Evolutionary conservation across 2,888 invertebrate species (phyloP).

Genomic region (Axea sp.): DNA sequence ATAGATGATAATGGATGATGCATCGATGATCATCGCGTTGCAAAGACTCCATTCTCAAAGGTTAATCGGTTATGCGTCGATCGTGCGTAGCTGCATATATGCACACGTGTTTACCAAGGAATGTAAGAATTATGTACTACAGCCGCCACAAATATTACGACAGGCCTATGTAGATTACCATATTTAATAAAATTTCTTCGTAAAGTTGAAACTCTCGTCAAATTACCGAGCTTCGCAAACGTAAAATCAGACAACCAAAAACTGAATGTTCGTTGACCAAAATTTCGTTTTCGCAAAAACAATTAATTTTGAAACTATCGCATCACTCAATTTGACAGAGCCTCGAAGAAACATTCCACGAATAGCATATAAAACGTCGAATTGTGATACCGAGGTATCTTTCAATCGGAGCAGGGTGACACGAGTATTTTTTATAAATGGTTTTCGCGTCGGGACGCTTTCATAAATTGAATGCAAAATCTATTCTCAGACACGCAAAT

Average conservation of each 20-base stretch:
- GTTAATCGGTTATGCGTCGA: slow-evolving; percentile 40
- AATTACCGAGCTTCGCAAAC: too few relatives aligned
- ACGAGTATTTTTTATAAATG: slow-evolving; percentile 9
- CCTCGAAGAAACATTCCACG: too few relatives aligned
- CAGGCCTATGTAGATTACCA: neutral
- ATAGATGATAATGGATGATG: slow-evolving; percentile 3
- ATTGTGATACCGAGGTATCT: neutral
- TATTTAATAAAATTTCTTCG: neutral
- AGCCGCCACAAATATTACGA: slow-evolving; percentile 19
- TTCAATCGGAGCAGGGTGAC: neutral
- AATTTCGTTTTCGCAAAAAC: too few relatives aligned
- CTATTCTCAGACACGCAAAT: slow-evolving; percentile 57
- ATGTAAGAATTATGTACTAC: slow-evolving; percentile 38
- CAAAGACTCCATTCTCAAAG: slow-evolving; percentile 37
- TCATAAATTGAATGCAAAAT: slow-evolving; percentile 54
- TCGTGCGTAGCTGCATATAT: slow-evolving; percentile 13
- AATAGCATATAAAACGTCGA: neutral
- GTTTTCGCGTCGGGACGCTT: slow-evolving; percentile 26
- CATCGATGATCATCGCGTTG: slow-evolving; percentile 14
- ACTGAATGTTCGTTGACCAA: too few relatives aligned
- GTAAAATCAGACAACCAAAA: too few relatives aligned
- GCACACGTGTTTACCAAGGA: slow-evolving; percentile 20
- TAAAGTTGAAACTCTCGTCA: too few relatives aligned
- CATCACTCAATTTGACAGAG: too few relatives aligned
- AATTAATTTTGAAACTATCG: too few relatives aligned